A percentile compares a stretch with the other conserved stretches of the same genome.
Conservation (phyloP, 2,888 invertebrate species). For the Aporophyla lueneburgensis region DNA sequence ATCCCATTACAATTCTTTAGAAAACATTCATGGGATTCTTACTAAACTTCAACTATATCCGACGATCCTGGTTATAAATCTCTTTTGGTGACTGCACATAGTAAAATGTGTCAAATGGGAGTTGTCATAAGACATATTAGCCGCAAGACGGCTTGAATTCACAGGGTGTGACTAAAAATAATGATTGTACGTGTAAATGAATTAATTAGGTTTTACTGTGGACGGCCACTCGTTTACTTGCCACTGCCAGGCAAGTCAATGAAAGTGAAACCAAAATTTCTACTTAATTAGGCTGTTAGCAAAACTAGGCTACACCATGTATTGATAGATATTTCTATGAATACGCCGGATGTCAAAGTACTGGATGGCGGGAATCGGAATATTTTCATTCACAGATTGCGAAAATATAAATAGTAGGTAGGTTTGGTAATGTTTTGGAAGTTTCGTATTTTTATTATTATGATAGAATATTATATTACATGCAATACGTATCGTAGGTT, state of each 20-base stretch:
- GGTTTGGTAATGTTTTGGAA: constrained; percentile 4
- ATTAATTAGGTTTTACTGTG: not conserved
- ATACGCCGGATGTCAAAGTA: not conserved
- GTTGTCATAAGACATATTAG: not conserved
- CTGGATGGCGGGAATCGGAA: not conserved
- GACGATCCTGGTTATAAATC: too few relatives aligned
- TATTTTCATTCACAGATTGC: not conserved
- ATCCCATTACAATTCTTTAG: too few relatives aligned
- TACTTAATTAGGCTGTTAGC: not conserved
- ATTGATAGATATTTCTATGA: not conserved
- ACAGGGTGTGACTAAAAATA: constrained; percentile 22
- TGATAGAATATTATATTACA: not conserved
- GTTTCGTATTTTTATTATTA: not conserved
- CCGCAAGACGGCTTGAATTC: not conserved
- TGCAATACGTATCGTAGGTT: not conserved
- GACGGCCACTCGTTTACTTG: not conserved
- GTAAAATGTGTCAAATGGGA: not conserved
- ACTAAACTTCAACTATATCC: too few relatives aligned
- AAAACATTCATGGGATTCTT: too few relatives aligned
- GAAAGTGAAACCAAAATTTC: constrained; percentile 10
- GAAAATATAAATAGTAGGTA: not conserved
- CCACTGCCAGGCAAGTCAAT: not conserved
- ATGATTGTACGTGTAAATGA: not conserved
- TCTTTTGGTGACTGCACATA: not conserved
- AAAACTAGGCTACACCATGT: constrained; percentile 1